phyloP scores from a whole-genome alignment of 2,888 invertebrate species.

The Eupithecia vulgata region DNA sequence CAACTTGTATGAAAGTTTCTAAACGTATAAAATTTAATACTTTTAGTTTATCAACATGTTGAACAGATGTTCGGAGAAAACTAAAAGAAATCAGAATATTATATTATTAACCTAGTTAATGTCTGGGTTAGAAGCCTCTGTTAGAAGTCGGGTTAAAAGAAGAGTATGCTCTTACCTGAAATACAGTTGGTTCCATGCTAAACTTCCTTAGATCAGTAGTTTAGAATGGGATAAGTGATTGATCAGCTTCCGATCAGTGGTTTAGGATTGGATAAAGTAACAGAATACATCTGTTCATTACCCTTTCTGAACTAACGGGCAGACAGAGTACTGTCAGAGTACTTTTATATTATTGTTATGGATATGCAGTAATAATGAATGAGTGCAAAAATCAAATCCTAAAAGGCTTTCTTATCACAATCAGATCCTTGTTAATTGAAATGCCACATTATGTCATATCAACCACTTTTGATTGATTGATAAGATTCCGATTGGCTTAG shows the following conservation, averaged over 20 bases:
- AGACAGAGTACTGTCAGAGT: not conserved
- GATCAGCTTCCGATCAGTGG: not conserved
- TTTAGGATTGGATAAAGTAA: not conserved
- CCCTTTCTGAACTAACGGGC: not conserved
- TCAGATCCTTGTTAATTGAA: conserved; percentile 22
- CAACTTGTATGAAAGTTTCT: not conserved
- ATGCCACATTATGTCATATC: conserved; percentile 21
- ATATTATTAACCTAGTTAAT: not conserved
- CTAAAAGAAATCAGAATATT: not conserved
- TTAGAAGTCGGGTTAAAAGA: not conserved
- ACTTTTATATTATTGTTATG: not conserved
- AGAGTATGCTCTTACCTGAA: not conserved
- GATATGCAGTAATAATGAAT: not conserved
- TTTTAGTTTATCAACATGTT: conserved; percentile 1
- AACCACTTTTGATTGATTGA: conserved; percentile 22
- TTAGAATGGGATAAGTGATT: not conserved
- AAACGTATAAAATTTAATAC: conserved; percentile 13
- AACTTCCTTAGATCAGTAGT: not conserved
- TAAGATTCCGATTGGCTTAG: conserved; percentile 11
- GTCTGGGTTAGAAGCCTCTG: not conserved
- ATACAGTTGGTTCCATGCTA: not conserved
- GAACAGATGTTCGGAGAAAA: not conserved
- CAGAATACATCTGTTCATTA: not conserved
- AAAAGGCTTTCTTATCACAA: not conserved
- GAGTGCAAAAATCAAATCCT: not conserved